Evolutionary conservation across 2,797 vertebrate species (phyloP).

Genomic region (Rhyacichthys aspro): DNA sequence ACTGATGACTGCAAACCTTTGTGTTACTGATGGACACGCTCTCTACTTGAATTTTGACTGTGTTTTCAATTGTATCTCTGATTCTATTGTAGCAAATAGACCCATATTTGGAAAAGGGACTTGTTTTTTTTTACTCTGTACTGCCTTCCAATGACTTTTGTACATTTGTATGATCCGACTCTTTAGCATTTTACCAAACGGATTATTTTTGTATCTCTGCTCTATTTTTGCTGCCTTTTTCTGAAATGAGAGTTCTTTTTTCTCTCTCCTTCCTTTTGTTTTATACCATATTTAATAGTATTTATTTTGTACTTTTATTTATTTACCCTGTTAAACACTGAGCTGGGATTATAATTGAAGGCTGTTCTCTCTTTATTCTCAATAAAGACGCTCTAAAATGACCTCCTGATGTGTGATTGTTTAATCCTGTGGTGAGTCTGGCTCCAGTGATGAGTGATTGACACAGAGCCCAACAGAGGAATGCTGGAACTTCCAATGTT

Average conservation of each 20-base stretch:
- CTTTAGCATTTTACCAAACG: conserved; percentile 47
- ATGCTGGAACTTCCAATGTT: conserved; percentile 29
- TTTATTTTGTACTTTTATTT: conserved; percentile 87
- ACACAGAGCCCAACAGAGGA: conserved; percentile 15
- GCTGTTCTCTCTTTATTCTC: conserved; percentile 72
- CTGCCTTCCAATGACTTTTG: conserved; percentile 54
- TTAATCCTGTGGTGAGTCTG: conserved; percentile 15
- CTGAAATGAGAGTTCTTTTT: conserved; percentile 45
- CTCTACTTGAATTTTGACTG: conserved; percentile 77
- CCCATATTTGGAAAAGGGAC: conserved; percentile 67
- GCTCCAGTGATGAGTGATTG: conserved; percentile 18
- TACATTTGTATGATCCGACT: conserved; percentile 59
- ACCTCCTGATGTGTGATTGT: not conserved
- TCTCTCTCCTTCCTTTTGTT: conserved; percentile 54
- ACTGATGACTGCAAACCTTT: conserved; percentile 73
- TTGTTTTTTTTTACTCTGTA: conserved; percentile 47
- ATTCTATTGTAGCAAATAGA: conserved; percentile 58
- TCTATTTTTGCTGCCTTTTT: conserved; percentile 49
- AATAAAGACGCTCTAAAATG: conserved; percentile 53
- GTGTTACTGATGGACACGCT: conserved; percentile 72
- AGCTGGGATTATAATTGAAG: conserved; percentile 80
- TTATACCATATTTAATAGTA: conserved; percentile 86
- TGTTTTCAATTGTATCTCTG: conserved; percentile 50
- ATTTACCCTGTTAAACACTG: conserved; percentile 80
- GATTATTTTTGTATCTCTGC: conserved; percentile 52